phyloP scores from a whole-genome alignment of 1,140 invertebrate genomes.

The Scaptomyza montana region DNA sequence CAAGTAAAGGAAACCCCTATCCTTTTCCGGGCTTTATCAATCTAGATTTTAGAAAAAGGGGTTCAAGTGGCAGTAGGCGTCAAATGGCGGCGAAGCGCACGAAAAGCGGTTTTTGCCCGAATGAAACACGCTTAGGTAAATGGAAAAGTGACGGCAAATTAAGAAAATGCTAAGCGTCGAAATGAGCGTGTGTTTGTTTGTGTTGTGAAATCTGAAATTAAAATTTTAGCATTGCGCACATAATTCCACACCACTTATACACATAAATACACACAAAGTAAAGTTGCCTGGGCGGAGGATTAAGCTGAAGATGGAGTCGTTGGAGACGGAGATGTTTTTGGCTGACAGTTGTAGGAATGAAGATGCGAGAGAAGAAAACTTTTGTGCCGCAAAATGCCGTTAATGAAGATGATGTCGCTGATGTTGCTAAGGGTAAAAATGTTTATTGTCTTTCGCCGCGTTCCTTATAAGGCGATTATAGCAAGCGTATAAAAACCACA shows the following conservation, averaged over 20 bases:
- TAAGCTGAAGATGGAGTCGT: constrained; percentile 11
- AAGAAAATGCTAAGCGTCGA: constrained; percentile 54
- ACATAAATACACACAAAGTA: neutral
- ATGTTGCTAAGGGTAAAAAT: neutral
- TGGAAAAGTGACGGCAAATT: constrained; percentile 70
- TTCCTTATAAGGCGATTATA: neutral
- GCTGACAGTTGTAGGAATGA: constrained; percentile 25
- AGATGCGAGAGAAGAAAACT: constrained; percentile 21
- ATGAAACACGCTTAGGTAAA: constrained; percentile 66
- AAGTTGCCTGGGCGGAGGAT: constrained; percentile 15
- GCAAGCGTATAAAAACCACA: constrained; percentile 14
- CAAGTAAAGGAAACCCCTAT: constrained; percentile 5
- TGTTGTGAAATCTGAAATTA: constrained; percentile 76
- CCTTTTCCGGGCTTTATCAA: constrained; percentile 3
- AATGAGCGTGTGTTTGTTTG: neutral
- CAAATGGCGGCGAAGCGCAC: constrained; percentile 31
- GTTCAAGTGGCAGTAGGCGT: constrained; percentile 37
- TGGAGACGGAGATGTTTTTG: neutral
- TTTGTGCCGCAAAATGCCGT: constrained; percentile 25
- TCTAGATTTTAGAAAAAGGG: constrained; percentile 5
- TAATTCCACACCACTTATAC: constrained; percentile 62
- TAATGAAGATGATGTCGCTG: constrained; percentile 7
- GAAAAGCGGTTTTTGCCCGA: constrained; percentile 45
- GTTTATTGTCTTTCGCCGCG: constrained; percentile 6
- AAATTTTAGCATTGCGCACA: constrained; percentile 75